Conservation (phyloP, 2,797 vertebrate genomes). For the Peromyscus attwateri region DNA sequence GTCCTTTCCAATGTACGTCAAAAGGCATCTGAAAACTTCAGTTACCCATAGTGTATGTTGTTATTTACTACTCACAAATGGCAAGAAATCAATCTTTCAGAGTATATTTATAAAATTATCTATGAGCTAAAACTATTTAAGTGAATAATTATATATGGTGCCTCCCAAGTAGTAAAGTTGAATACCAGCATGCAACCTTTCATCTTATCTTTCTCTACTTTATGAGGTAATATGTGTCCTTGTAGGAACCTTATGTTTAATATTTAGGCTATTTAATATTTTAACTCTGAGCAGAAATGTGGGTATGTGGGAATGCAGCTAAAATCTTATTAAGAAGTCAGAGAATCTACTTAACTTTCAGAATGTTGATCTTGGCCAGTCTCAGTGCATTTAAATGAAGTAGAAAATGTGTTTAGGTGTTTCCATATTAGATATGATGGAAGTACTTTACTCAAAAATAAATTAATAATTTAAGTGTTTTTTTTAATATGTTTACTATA, state of each 20-base stretch:
- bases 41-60: not conserved
- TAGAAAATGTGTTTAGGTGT: slow-evolving; percentile 77
- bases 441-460: slow-evolving; percentile 61
- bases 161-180: not conserved
- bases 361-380: slow-evolving; percentile 71
- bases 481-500: not conserved
- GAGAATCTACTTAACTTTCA: slow-evolving; percentile 75
- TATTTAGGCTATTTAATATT: slow-evolving; percentile 70
- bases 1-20: not conserved
- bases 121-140: slow-evolving; percentile 41
- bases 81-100: not conserved
- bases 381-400: slow-evolving; percentile 68
- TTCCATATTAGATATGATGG: slow-evolving; percentile 65
- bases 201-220: not conserved
- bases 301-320: slow-evolving; percentile 63
- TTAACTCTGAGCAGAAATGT: slow-evolving; percentile 74
- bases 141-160: not conserved
- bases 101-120: not conserved
- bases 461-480: slow-evolving; percentile 68
- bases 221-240: slow-evolving; percentile 27
- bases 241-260: slow-evolving; percentile 53
- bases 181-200: not conserved
- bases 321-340: slow-evolving; percentile 73
- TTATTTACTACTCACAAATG: not conserved
- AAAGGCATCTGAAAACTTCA: not conserved